Conservation (phyloP, 2,797 vertebrate genomes). For the Moxostoma hubbsi region DNA sequence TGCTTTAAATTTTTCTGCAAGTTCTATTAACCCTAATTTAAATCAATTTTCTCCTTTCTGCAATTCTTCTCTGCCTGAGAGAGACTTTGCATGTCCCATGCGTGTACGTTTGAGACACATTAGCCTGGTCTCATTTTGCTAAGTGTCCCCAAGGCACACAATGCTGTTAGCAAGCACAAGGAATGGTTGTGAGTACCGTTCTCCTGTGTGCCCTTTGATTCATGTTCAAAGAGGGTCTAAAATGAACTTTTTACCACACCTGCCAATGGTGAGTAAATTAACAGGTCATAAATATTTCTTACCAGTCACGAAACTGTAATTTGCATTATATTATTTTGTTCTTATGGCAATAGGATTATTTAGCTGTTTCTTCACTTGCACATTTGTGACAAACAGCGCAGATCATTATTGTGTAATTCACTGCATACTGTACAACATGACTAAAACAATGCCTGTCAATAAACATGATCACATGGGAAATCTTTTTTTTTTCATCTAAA, state of each 20-base stretch:
- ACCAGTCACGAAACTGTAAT: too few species aligned
- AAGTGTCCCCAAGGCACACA: slow-evolving; percentile 39
- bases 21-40: slow-evolving; percentile 68
- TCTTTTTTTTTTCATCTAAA: too few species aligned
- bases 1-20: slow-evolving; percentile 70
- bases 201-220: not conserved
- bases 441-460: too few species aligned
- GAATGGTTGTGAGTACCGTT: not conserved
- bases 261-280: too few species aligned
- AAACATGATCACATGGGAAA: too few species aligned
- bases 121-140: slow-evolving; percentile 46
- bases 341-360: too few species aligned
- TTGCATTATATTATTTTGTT: too few species aligned
- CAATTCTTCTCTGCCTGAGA: slow-evolving; percentile 42
- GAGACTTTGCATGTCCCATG: slow-evolving; percentile 28
- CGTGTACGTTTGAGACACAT: slow-evolving; percentile 38
- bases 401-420: too few species aligned
- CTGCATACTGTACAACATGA: too few species aligned
- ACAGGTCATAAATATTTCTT: too few species aligned
- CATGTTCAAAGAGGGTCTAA: not conserved
- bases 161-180: slow-evolving; percentile 16
- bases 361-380: too few species aligned
- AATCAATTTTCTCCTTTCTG: slow-evolving; percentile 62
- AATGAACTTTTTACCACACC: not conserved
- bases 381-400: too few species aligned